Conservation (phyloP, 2,888 invertebrate species). For the Eristalinus sepulchralis region DNA sequence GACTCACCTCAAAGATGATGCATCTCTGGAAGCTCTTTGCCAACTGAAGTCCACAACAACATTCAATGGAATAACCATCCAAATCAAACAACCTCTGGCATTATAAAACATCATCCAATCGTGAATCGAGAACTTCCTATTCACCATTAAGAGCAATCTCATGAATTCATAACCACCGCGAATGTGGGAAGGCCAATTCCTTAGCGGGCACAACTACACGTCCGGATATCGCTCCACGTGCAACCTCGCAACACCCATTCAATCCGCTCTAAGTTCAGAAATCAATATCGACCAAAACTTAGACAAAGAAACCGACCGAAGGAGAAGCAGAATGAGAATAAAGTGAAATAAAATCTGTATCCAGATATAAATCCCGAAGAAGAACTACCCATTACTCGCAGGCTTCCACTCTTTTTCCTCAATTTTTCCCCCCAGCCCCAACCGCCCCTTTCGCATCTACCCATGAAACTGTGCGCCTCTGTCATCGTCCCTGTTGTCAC, state of each 20-base stretch:
- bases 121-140: not conserved
- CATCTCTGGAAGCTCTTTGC: too few relatives aligned
- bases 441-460: not conserved
- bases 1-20: too few relatives aligned
- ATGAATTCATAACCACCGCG: not conserved
- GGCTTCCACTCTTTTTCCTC: constrained; percentile 47
- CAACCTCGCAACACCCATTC: constrained; percentile 21
- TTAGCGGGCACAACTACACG: not conserved
- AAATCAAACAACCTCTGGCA: too few relatives aligned
- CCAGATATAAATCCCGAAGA: constrained; percentile 63
- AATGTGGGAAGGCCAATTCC: not conserved
- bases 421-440: not conserved
- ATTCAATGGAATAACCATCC: too few relatives aligned
- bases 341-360: constrained; percentile 52
- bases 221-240: not conserved
- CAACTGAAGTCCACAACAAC: too few relatives aligned
- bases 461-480: not conserved
- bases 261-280: constrained; percentile 51
- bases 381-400: constrained; percentile 68
- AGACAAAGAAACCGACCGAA: constrained; percentile 29
- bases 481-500: not conserved
- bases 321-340: constrained; percentile 19
- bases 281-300: constrained; percentile 68
- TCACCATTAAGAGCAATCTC: not conserved
- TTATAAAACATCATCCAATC: not conserved